A percentile compares a stretch with the other conserved stretches of the same genome.
Conservation (phyloP, 2,113 vertebrate species). For the Scophthalmus maximus region DNA sequence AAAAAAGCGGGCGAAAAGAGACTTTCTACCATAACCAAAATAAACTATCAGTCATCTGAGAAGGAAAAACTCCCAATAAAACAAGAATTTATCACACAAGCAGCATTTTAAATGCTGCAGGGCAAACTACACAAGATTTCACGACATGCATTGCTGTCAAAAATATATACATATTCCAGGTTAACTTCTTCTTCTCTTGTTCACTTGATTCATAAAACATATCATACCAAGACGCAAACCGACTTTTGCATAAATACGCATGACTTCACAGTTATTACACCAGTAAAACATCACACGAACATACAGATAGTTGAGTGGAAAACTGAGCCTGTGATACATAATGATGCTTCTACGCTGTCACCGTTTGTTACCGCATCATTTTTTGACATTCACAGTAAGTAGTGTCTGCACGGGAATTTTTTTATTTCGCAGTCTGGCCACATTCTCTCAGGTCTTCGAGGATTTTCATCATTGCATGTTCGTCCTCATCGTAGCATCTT, state of each 20-base stretch:
- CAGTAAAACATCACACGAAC: slow-evolving; percentile 12
- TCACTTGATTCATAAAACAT: slow-evolving; percentile 11
- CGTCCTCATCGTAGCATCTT: neutral
- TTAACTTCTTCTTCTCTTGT: slow-evolving; percentile 3
- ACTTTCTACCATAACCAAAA: neutral
- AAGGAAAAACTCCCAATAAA: neutral
- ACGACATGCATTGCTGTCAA: neutral
- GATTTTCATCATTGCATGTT: neutral
- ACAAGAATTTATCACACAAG: neutral
- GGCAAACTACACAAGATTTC: neutral
- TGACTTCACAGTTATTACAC: slow-evolving; percentile 43
- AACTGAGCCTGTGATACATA: neutral
- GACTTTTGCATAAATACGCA: neutral
- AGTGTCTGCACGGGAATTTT: neutral
- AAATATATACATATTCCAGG: neutral
- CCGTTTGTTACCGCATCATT: neutral
- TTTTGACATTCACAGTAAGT: slow-evolving; percentile 18
- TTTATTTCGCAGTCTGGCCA: slow-evolving; percentile 3
- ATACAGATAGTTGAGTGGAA: neutral
- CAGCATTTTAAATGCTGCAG: neutral
- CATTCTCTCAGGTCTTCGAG: neutral
- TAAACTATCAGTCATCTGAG: neutral
- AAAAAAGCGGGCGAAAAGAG: neutral
- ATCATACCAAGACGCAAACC: slow-evolving; percentile 9
- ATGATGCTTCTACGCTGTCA: neutral